These are phyloP conservation scores for Acinonyx jubatus DNA, from an alignment of 2,113 vertebrate species.

Conservation along the genomic window DNA sequence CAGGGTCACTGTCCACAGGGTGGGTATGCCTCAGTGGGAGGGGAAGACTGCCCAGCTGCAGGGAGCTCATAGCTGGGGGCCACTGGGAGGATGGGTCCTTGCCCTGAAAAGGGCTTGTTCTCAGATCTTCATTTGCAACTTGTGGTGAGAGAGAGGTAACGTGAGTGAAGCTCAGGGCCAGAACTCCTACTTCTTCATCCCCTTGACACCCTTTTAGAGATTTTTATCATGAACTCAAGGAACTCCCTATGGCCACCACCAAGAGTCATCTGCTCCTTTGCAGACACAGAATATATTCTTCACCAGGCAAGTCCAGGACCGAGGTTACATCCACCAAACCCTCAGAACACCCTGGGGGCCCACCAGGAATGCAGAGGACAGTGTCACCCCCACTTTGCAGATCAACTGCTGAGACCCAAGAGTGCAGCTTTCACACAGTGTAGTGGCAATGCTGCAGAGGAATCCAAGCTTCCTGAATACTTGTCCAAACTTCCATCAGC, in stretches of 20 bases:
- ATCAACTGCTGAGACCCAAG: not conserved
- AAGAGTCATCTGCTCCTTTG: not conserved
- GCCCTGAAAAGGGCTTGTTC: not conserved
- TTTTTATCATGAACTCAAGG: not conserved
- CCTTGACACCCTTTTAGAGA: not conserved
- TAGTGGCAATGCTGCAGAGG: rapidly evolving
- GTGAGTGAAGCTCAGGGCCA: not conserved
- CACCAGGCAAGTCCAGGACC: not conserved
- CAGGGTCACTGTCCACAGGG: not conserved
- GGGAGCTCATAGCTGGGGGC: not conserved
- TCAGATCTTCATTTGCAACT: not conserved
- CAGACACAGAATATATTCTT: not conserved
- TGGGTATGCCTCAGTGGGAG: not conserved
- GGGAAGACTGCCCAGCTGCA: not conserved
- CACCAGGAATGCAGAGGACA: not conserved
- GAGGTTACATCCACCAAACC: not conserved
- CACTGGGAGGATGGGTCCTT: not conserved
- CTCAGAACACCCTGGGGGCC: not conserved
- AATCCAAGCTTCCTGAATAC: not conserved
- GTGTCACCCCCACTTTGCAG: not conserved
- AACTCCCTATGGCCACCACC: not conserved
- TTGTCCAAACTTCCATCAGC: not conserved
- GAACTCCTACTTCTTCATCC: not conserved
- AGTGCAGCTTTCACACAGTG: rapidly evolving
- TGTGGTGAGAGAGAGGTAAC: not conserved